phyloP scores from a whole-genome alignment of 2,888 invertebrate species.

The Hyposoter didymator region DNA sequence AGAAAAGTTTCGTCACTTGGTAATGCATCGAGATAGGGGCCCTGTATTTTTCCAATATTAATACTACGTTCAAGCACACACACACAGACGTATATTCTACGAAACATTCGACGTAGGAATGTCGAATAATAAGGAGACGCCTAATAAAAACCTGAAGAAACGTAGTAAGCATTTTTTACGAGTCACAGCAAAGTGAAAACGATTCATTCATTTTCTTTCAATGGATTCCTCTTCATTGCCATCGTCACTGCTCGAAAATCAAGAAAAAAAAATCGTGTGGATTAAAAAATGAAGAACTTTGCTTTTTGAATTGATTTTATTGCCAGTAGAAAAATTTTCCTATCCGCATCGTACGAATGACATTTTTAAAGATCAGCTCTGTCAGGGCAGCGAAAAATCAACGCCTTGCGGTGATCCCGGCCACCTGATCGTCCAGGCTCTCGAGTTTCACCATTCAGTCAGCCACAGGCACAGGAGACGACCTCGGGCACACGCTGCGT shows the following conservation, averaged over 20 bases:
- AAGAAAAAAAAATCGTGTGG: too few relatives aligned
- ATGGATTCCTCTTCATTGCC: neutral
- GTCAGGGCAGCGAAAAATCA: slow-evolving; percentile 33
- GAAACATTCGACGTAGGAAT: neutral
- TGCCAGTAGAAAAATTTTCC: neutral
- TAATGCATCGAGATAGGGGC: slow-evolving; percentile 47
- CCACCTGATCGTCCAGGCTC: slow-evolving; percentile 54
- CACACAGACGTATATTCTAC: neutral
- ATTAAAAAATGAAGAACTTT: too few relatives aligned
- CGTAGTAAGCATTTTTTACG: neutral
- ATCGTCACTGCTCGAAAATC: neutral
- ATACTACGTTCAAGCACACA: slow-evolving; percentile 7
- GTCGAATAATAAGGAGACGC: neutral
- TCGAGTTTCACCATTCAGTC: slow-evolving; percentile 36
- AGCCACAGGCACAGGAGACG: slow-evolving; percentile 21
- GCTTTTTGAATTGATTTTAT: neutral
- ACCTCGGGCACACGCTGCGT: slow-evolving; percentile 29
- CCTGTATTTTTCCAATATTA: slow-evolving; percentile 41
- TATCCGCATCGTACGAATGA: neutral
- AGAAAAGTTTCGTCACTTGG: slow-evolving; percentile 42
- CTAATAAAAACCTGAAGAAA: neutral
- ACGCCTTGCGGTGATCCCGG: slow-evolving; percentile 49
- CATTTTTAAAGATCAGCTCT: slow-evolving; percentile 1
- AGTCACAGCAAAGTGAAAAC: neutral
- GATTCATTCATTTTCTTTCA: slow-evolving; percentile 33